phyloP scores from a whole-genome alignment of 30 jellyfish, hydroid and myxozoan genomes.

The Cassiopea andromeda region DNA sequence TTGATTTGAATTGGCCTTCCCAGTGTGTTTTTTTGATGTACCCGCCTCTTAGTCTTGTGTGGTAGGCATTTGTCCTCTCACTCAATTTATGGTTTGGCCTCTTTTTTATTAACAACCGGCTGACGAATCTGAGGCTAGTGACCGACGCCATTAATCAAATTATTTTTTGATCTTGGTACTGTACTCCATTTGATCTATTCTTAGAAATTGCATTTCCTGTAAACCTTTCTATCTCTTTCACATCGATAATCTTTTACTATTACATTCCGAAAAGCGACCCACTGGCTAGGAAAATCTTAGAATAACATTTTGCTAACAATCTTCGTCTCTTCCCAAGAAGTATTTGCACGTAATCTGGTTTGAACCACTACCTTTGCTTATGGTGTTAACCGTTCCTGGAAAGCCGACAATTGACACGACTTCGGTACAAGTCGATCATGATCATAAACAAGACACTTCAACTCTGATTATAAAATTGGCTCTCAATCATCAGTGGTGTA shows the following conservation, averaged over 20 bases:
- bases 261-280: background rate
- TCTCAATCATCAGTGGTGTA: no score
- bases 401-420: no score
- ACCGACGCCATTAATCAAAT: constrained; percentile 57
- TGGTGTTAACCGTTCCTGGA: no score
- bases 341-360: background rate
- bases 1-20: constrained; percentile 21
- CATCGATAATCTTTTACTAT: background rate
- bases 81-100: constrained; percentile 56
- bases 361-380: background rate
- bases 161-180: constrained; percentile 12
- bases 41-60: constrained; percentile 56
- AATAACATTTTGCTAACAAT: background rate
- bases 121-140: constrained; percentile 50
- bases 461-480: no score
- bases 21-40: constrained; percentile 54
- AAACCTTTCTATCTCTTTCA: background rate
- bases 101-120: constrained; percentile 27
- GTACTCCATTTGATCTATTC: constrained; percentile 20
- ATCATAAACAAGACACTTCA: no score
- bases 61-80: constrained; percentile 35
- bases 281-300: background rate
- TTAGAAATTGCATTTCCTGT: constrained; percentile 41
- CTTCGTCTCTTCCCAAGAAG: background rate
- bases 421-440: no score